Base-by-base conservation (phyloP, 1,140 invertebrate species). In the Gryllus bimaculatus region DNA sequence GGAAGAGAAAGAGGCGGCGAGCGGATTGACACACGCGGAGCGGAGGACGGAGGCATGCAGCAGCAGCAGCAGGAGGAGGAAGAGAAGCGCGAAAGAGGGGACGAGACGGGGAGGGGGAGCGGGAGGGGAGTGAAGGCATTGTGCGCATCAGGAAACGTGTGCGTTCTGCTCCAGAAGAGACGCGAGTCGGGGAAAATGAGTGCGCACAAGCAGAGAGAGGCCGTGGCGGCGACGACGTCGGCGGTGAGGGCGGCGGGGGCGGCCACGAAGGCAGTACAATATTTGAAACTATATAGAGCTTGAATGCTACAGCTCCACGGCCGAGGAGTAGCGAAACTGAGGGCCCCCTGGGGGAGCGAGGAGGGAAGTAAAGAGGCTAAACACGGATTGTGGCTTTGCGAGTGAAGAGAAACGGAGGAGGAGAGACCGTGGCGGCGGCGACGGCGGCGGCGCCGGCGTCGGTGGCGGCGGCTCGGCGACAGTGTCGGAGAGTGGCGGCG, bases 321-420 rank as follows among this genome's bases (percentile, higher is more conserved):
- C 26, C 26, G 26, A 39, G 26, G 26, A 39, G 26, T 39, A 39
- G 26, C 1, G 26, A 39, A 39, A 39, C 54, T 66, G 54, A 13
- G 10, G 54, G 54, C 1, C 18, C 54, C 54, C 10, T 66, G 54
- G 7, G 18, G 18, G 54, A 18, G 54, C 10, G 54, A 2, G 54
- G 18, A 66, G 54, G 54, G 54, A 66, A 66, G 54, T 10, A 66
- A 66, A 66, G 54, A 66, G 54, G 18, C 54, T 66, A 66, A 66
- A 66, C 54, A 66, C 54, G 54, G 54, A 66, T 66, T 66, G 54
- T 66, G 54, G 54, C 54, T 66, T 66, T 66, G 54, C 54, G 54
- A 66, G 54, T 39, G 26, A 39, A 39, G 26, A 39, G 26, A 39
- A 39, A 39, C 26, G 26, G 26, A 39, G 26, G 26, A 39, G 26